Conservation (phyloP, 2,113 vertebrate genomes). For the Pangasianodon hypophthalmus region DNA sequence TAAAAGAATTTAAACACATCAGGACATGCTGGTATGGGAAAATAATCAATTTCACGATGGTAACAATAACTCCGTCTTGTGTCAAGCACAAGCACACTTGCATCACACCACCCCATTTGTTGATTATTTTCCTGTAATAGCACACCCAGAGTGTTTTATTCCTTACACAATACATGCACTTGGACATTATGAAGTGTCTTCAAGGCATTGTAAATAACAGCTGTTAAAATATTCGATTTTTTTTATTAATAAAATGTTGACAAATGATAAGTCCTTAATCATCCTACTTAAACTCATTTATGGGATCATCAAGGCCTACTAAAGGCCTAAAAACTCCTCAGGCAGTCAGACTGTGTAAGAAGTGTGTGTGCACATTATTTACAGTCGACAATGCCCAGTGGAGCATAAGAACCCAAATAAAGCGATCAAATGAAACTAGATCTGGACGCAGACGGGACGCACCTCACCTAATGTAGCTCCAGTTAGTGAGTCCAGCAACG, state of each 20-base stretch:
- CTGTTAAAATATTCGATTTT: background rate
- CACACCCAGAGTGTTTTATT: background rate
- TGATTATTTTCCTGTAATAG: too few species aligned
- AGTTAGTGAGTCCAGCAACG: constrained; percentile 27
- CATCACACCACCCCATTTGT: background rate
- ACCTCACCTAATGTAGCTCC: constrained; percentile 35
- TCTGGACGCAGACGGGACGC: constrained; percentile 46
- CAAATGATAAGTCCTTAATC: background rate
- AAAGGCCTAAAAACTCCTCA: background rate
- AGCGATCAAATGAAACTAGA: constrained; percentile 38
- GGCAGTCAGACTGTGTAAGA: background rate
- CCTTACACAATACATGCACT: background rate
- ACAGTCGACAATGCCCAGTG: constrained; percentile 42
- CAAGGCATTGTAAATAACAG: background rate
- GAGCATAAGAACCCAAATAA: constrained; percentile 47
- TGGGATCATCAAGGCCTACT: background rate
- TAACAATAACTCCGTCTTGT: too few species aligned
- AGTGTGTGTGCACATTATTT: constrained; percentile 6
- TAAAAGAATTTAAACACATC: too few species aligned
- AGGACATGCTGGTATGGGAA: too few species aligned
- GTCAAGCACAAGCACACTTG: too few species aligned
- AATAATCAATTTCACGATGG: too few species aligned
- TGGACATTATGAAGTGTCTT: background rate
- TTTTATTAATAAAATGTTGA: background rate
- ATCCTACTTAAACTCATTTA: background rate